Conservation (phyloP, 2,113 vertebrate genomes). For the Phalacrocorax pelagicus region DNA sequence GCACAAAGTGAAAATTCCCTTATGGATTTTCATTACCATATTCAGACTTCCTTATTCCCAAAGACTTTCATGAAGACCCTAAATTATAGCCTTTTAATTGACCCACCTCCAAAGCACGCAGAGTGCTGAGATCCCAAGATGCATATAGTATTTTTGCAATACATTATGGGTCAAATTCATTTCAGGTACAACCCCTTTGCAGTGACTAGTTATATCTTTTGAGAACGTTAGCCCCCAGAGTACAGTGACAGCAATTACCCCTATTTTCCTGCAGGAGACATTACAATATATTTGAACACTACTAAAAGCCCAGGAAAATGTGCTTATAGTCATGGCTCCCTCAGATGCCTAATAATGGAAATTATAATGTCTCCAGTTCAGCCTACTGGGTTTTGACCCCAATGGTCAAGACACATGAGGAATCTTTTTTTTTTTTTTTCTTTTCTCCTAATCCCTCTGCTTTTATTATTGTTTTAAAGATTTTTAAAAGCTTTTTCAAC, state of each 20-base stretch:
- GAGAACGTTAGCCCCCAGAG: constrained; percentile 53
- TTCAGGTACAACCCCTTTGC: constrained; percentile 29
- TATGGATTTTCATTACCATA: neutral
- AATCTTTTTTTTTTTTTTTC: neutral
- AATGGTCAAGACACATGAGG: neutral
- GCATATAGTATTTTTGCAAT: constrained; percentile 8
- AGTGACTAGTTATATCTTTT: constrained; percentile 38
- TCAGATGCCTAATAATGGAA: constrained; percentile 42
- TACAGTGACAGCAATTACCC: constrained; percentile 65
- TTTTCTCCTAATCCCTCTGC: neutral
- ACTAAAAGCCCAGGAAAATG: constrained; percentile 22
- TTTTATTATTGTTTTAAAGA: neutral
- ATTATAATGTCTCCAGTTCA: constrained; percentile 15
- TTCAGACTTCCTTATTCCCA: neutral
- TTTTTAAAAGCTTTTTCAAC: neutral
- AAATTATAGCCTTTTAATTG: constrained; percentile 56
- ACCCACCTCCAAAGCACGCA: neutral
- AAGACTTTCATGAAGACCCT: constrained; percentile 12
- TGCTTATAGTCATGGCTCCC: constrained; percentile 18
- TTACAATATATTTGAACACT: constrained; percentile 49
- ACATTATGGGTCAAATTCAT: constrained; percentile 64
- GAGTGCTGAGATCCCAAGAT: constrained; percentile 32
- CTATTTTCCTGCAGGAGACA: constrained; percentile 61
- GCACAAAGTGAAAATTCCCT: neutral
- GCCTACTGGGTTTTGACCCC: constrained; percentile 8